Evolutionary conservation across 2,113 vertebrate genomes (phyloP).

Genomic region (Penelope pileata): DNA sequence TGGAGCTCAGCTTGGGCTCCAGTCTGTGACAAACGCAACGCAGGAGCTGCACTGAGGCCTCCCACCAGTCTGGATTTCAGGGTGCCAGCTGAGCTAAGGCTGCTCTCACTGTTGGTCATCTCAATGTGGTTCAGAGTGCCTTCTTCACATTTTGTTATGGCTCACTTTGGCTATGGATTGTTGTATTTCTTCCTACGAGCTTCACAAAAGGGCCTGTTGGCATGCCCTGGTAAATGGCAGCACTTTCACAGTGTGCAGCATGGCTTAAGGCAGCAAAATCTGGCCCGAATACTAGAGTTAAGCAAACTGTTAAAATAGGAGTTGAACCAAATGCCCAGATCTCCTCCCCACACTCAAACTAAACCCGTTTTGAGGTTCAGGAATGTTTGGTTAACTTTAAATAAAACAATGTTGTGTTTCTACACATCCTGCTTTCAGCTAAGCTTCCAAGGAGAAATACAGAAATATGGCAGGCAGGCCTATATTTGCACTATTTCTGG

Average conservation of each 20-base stretch:
- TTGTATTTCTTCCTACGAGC: not conserved
- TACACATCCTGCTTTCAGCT: slow-evolving; percentile 41
- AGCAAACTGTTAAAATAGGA: slow-evolving; percentile 58
- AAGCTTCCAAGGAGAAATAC: slow-evolving; percentile 28
- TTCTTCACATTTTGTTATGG: not conserved
- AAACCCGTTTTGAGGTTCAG: slow-evolving; percentile 34
- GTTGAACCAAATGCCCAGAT: slow-evolving; percentile 22
- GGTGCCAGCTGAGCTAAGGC: not conserved
- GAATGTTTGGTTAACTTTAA: slow-evolving; percentile 61
- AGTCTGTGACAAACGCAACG: not conserved
- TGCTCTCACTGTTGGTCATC: not conserved
- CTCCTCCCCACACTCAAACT: slow-evolving; percentile 34
- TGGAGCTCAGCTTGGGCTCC: not conserved
- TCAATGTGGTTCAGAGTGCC: rapidly evolving
- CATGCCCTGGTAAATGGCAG: not conserved
- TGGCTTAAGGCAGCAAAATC: not conserved
- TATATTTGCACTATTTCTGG: slow-evolving; percentile 44
- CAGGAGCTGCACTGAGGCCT: not conserved
- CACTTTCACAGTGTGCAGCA: not conserved
- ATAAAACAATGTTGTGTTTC: slow-evolving; percentile 54
- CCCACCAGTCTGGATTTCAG: rapidly evolving
- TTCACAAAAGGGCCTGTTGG: not conserved
- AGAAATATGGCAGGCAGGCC: slow-evolving; percentile 41
- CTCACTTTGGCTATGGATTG: not conserved
- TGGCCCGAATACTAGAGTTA: not conserved